Evolutionary conservation across 2,888 invertebrate genomes (phyloP).

Genomic region (Drosophila pseudotalamancana): DNA sequence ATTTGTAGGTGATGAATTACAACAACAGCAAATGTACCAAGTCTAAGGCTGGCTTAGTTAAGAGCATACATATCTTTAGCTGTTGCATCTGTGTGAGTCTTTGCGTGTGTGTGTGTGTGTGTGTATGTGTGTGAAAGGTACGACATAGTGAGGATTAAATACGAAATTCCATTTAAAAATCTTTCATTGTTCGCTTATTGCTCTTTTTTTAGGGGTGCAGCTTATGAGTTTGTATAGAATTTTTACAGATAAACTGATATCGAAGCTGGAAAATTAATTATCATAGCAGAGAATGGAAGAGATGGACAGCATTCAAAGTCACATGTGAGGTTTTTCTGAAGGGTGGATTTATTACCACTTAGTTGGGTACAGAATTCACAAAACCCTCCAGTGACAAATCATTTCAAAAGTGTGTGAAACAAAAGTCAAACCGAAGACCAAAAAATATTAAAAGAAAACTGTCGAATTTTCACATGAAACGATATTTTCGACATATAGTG

Average conservation of each 20-base stretch:
- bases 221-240: conserved; percentile 54
- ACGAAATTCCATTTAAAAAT: conserved; percentile 77
- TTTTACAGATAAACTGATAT: conserved; percentile 72
- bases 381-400: conserved; percentile 11
- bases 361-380: conserved; percentile 25
- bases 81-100: neutral
- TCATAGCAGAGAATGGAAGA: conserved; percentile 44
- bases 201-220: conserved; percentile 72
- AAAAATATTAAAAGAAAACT: neutral
- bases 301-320: conserved; percentile 32
- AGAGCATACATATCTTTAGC: conserved; percentile 51
- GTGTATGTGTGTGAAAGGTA: conserved; percentile 63
- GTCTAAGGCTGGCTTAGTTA: conserved; percentile 69
- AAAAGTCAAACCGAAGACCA: conserved; percentile 5
- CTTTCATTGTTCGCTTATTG: conserved; percentile 72
- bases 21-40: conserved; percentile 64
- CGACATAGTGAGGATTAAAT: conserved; percentile 75
- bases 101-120: conserved; percentile 35
- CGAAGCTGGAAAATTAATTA: conserved; percentile 73
- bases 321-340: conserved; percentile 14
- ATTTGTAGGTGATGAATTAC: conserved; percentile 83
- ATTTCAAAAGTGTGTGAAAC: conserved; percentile 24
- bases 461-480: neutral
- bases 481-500: neutral
- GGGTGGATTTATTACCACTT: conserved; percentile 35